phyloP scores from a whole-genome alignment of 2,888 invertebrate species.

The Harmothoe impar region DNA sequence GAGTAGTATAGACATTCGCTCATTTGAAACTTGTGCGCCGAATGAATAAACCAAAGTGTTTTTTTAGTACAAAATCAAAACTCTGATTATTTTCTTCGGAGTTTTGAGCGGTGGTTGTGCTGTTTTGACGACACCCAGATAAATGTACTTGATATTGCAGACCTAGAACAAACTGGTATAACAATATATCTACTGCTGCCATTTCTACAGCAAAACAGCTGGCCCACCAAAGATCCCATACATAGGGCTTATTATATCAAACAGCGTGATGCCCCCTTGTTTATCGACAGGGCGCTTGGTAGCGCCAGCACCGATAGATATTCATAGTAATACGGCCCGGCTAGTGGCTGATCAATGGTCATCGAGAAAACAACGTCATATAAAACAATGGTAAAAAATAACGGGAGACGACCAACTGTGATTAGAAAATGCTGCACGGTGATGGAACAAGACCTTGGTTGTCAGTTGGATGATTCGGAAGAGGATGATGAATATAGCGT shows the following conservation, averaged over 20 bases:
- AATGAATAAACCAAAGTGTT: not conserved
- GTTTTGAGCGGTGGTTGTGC: not conserved
- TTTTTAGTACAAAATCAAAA: not conserved
- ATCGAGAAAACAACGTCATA: not conserved
- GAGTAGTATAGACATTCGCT: not conserved
- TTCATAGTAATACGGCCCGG: not conserved
- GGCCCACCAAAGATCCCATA: not conserved
- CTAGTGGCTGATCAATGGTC: not conserved
- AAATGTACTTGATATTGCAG: not conserved
- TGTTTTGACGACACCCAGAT: not conserved
- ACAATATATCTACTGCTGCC: not conserved
- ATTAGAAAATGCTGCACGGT: slow-evolving; percentile 46
- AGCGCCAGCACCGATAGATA: too few relatives aligned
- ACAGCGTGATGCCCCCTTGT: too few relatives aligned
- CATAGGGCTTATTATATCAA: too few relatives aligned
- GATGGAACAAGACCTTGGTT: not conserved
- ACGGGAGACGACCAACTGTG: not conserved
- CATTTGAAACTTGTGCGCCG: slow-evolving; percentile 36
- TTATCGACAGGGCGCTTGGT: too few relatives aligned
- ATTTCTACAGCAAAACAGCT: not conserved
- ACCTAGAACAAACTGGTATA: not conserved
- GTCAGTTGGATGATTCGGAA: not conserved
- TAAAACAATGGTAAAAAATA: slow-evolving; percentile 24
- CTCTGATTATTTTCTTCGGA: too few relatives aligned
- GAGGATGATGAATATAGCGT: not conserved